Evolutionary conservation across 2,888 invertebrate species (phyloP).

Genomic region (Ceriagrion tenellum): DNA sequence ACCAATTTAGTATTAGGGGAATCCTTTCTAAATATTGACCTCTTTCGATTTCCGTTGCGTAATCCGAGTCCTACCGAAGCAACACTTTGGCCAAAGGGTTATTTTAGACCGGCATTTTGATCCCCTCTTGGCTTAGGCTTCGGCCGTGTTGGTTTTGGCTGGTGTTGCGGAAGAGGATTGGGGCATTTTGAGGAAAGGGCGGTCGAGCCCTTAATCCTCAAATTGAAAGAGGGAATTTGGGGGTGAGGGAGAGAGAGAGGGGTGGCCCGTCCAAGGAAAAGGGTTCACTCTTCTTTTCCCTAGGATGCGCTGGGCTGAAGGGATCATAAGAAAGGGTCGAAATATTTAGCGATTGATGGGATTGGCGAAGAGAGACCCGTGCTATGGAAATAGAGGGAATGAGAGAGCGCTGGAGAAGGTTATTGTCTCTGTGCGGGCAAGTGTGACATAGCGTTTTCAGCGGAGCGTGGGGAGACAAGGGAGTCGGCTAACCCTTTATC

Average conservation of each 20-base stretch:
- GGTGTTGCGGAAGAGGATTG: neutral
- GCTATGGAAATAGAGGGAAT: neutral
- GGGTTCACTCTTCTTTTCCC: neutral
- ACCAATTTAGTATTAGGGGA: neutral
- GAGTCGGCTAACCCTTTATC: neutral
- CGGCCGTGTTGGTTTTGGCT: constrained; percentile 2
- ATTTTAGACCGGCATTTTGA: neutral
- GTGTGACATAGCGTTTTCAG: neutral
- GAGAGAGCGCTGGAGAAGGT: neutral
- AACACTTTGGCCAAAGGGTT: neutral
- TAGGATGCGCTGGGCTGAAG: neutral
- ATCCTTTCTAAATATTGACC: neutral
- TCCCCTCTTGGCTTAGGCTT: neutral
- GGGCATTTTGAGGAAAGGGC: neutral
- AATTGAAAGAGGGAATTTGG: neutral
- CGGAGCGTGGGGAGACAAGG: neutral
- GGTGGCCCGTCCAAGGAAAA: neutral
- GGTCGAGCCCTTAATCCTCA: neutral
- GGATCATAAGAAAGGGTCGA: constrained; percentile 10
- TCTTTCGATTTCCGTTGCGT: neutral
- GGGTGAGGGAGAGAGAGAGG: neutral
- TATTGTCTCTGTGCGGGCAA: neutral
- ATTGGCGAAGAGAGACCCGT: neutral
- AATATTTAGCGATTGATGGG: constrained; percentile 18
- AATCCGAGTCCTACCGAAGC: neutral